Conservation (phyloP, 2,888 invertebrate genomes). For the Pyrrhosoma nymphula region DNA sequence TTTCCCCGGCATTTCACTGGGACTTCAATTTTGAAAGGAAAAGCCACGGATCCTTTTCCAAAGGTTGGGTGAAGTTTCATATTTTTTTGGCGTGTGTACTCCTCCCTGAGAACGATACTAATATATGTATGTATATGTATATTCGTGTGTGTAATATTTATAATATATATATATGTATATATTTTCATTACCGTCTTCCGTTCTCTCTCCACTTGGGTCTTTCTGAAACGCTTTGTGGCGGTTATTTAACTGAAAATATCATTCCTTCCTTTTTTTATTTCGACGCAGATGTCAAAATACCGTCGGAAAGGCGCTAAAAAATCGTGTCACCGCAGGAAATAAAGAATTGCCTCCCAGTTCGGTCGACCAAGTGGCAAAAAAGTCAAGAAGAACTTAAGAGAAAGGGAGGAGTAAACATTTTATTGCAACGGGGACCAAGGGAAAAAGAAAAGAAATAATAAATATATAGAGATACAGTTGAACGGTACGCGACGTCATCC, state of each 20-base stretch:
- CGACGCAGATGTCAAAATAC: slow-evolving; percentile 15
- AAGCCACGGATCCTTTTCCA: not conserved
- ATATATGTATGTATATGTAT: no score
- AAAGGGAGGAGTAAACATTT: not conserved
- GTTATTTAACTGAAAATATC: not conserved
- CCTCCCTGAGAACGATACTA: not conserved
- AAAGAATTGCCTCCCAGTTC: not conserved
- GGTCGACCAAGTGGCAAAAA: not conserved
- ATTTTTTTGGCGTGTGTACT: not conserved
- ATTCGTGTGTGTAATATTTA: no score
- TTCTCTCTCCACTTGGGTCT: not conserved
- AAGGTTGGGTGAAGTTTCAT: not conserved
- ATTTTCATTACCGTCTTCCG: not conserved
- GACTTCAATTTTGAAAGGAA: not conserved
- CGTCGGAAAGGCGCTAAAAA: not conserved
- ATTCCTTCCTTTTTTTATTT: not conserved
- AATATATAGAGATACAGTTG: not conserved
- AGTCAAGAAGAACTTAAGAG: not conserved
- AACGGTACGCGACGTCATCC: not conserved
- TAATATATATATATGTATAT: no score
- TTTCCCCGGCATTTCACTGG: not conserved
- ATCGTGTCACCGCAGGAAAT: not conserved
- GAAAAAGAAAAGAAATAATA: not conserved
- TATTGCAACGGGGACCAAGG: not conserved
- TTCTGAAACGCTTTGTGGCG: not conserved